These are phyloP conservation scores for Saguinus midas DNA, from an alignment of 2,113 vertebrate species.

Conservation along the genomic window DNA sequence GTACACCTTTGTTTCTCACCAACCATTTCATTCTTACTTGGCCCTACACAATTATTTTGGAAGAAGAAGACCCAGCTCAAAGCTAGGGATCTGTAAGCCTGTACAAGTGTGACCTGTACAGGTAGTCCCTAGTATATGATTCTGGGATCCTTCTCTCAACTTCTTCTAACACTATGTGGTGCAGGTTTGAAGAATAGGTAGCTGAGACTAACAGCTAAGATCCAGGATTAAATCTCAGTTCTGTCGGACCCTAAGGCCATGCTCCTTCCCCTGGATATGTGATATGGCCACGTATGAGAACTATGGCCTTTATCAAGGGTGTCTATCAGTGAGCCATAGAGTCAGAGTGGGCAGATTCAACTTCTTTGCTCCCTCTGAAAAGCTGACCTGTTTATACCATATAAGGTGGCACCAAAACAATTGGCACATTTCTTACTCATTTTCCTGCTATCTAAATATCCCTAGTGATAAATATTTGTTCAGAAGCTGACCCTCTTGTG, in stretches of 20 bases:
- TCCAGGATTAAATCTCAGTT: neutral
- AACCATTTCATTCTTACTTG: constrained; percentile 13
- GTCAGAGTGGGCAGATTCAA: neutral
- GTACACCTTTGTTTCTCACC: neutral
- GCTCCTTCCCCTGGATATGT: neutral
- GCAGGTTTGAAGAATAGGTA: neutral
- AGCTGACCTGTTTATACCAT: neutral
- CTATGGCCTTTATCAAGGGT: neutral
- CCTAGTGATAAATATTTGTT: neutral
- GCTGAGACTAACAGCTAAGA: neutral
- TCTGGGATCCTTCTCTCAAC: neutral
- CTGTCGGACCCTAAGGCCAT: neutral
- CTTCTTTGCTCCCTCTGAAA: neutral
- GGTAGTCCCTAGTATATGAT: neutral
- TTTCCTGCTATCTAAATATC: constrained; percentile 23
- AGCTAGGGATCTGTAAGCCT: neutral
- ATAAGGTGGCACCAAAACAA: neutral
- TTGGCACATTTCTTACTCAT: neutral
- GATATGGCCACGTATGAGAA: neutral
- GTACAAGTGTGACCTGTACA: neutral
- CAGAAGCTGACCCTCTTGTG: neutral
- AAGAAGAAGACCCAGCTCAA: neutral
- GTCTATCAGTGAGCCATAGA: neutral
- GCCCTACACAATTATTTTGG: neutral
- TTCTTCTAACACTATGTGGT: neutral